Evolutionary conservation across 2,113 vertebrate genomes (phyloP).

Genomic region (Crotophaga sulcirostris): DNA sequence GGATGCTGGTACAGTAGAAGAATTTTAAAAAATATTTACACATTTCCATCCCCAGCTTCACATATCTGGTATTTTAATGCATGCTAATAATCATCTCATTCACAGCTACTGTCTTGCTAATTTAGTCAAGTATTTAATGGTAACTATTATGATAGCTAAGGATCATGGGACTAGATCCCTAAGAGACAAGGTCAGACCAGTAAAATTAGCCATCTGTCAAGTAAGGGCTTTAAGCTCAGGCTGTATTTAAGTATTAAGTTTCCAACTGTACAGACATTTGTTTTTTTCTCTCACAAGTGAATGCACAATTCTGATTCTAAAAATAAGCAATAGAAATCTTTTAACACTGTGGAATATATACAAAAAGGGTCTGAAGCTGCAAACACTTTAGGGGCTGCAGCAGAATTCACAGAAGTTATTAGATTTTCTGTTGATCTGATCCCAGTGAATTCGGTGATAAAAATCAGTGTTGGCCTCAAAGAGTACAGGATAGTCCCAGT

Average conservation of each 20-base stretch:
- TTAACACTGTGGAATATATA: not conserved
- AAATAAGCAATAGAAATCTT: not conserved
- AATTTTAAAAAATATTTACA: not conserved
- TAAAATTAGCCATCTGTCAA: slow-evolving; percentile 82
- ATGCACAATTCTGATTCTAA: slow-evolving; percentile 4
- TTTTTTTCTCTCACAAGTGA: slow-evolving; percentile 10
- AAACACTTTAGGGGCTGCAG: not conserved
- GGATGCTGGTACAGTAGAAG: accelerated
- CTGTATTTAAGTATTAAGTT: slow-evolving; percentile 74
- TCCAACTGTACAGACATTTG: slow-evolving; percentile 52
- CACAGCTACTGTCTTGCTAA: slow-evolving; percentile 38
- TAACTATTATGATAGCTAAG: slow-evolving; percentile 66
- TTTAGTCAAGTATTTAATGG: slow-evolving; percentile 65
- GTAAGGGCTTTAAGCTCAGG: slow-evolving; percentile 70
- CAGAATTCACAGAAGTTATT: not conserved
- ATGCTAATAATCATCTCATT: slow-evolving; percentile 38
- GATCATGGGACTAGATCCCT: slow-evolving; percentile 69
- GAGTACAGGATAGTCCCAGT: not conserved
- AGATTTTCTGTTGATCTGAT: not conserved
- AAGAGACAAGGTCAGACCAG: slow-evolving; percentile 69
- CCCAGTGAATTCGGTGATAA: not conserved
- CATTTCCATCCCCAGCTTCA: not conserved
- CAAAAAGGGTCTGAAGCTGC: not conserved
- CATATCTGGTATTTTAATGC: not conserved
- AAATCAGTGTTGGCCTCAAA: not conserved